Evolutionary conservation across 2,797 vertebrate genomes (phyloP).

Genomic region (Echiichthys vipera): DNA sequence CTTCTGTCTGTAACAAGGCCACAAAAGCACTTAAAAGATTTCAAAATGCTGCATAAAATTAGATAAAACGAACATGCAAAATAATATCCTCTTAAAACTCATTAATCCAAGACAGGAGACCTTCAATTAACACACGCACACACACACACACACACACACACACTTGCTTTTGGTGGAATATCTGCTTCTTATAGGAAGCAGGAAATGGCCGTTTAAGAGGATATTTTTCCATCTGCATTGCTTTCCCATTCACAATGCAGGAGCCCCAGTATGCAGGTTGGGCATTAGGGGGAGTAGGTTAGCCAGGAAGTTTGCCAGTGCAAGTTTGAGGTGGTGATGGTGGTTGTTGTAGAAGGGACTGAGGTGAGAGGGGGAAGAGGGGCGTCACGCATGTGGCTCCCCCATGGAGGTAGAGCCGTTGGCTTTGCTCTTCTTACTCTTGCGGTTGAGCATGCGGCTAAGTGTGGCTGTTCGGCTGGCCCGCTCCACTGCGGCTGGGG

Average conservation of each 20-base stretch:
- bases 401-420: slow-evolving; percentile 83
- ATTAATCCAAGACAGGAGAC: slow-evolving; percentile 26
- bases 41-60: slow-evolving; percentile 65
- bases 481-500: slow-evolving; percentile 82
- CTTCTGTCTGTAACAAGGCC: slow-evolving; percentile 57
- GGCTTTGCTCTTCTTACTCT: slow-evolving; percentile 88
- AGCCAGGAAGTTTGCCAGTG: slow-evolving; percentile 49
- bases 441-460: slow-evolving; percentile 89
- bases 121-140: slow-evolving; percentile 45
- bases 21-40: slow-evolving; percentile 62
- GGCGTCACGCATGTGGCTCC: slow-evolving; percentile 80
- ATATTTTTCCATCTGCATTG: slow-evolving; percentile 36
- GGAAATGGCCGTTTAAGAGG: slow-evolving; percentile 23
- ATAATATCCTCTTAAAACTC: slow-evolving; percentile 48
- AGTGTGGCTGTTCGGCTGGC: slow-evolving; percentile 89
- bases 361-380: slow-evolving; percentile 13
- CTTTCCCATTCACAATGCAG: slow-evolving; percentile 54
- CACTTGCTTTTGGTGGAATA: slow-evolving; percentile 43
- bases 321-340: slow-evolving; percentile 52
- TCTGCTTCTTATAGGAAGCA: slow-evolving; percentile 37
- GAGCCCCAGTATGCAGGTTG: slow-evolving; percentile 26
- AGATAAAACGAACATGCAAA: slow-evolving; percentile 61
- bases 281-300: slow-evolving; percentile 25
- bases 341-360: slow-evolving; percentile 42
- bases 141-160: slow-evolving; percentile 25